These are phyloP conservation scores for Muscidifurax raptorellus DNA, from an alignment of 1,140 invertebrate species.

Conservation along the genomic window DNA sequence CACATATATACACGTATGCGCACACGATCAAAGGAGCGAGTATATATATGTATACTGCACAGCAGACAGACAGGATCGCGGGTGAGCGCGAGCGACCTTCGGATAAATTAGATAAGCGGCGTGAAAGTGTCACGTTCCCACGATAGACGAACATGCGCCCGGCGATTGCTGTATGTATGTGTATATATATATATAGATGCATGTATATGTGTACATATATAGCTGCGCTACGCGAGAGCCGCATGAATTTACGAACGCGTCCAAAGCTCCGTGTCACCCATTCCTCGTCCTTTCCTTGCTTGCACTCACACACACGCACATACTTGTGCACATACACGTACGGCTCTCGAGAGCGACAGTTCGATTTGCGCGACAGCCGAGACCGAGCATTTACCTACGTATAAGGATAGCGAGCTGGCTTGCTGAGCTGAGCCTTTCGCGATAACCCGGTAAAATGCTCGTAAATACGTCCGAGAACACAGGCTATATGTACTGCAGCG, in stretches of 20 bases:
- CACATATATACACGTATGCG: neutral
- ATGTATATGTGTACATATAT: conserved; percentile 4
- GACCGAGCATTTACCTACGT: conserved; percentile 33
- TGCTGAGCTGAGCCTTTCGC: conserved; percentile 5
- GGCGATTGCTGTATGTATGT: conserved; percentile 1
- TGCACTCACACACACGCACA: neutral
- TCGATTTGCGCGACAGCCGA: conserved; percentile 22
- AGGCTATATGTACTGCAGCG: neutral
- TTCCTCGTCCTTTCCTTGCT: conserved; percentile 8
- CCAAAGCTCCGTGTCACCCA: conserved; percentile 39
- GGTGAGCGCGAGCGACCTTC: conserved; percentile 57
- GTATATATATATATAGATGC: conserved; percentile 29
- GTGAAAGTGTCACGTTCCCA: conserved; percentile 73
- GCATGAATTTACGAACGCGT: conserved; percentile 2
- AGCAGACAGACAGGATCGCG: conserved; percentile 11
- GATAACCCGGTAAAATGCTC: conserved; percentile 51
- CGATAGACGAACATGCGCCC: conserved; percentile 62
- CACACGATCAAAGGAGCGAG: neutral
- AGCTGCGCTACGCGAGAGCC: neutral
- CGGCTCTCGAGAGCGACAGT: neutral
- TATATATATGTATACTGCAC: neutral
- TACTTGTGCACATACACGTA: neutral
- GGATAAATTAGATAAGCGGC: conserved; percentile 67
- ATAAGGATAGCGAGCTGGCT: conserved; percentile 13
- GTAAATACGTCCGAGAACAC: conserved; percentile 37